Conservation (phyloP, 2,113 vertebrate genomes). For the Tauraco erythrolophus region DNA sequence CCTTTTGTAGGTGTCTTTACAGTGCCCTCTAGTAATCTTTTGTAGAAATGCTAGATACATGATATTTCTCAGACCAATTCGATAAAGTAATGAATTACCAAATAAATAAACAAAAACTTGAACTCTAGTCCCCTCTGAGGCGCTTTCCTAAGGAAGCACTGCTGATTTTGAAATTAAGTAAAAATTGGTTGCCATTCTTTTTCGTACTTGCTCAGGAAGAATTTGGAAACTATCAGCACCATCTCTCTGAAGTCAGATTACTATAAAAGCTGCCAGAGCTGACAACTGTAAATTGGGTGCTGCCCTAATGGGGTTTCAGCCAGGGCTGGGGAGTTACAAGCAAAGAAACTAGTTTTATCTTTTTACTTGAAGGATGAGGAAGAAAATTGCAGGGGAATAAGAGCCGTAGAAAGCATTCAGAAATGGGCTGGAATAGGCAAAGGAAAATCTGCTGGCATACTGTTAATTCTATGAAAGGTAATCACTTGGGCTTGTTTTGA, state of each 20-base stretch:
- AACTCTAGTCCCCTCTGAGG: not conserved
- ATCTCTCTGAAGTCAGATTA: not conserved
- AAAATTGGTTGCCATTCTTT: not conserved
- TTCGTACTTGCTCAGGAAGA: not conserved
- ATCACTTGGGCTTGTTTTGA: not conserved
- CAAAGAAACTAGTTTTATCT: not conserved
- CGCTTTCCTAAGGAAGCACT: not conserved
- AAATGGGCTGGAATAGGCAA: not conserved
- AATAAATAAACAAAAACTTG: not conserved
- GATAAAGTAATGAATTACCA: not conserved
- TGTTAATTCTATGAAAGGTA: not conserved
- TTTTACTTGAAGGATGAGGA: not conserved
- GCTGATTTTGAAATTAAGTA: not conserved
- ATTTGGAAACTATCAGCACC: not conserved
- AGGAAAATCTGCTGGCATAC: not conserved
- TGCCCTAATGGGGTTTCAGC: not conserved
- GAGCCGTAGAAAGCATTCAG: not conserved
- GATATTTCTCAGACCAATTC: not conserved
- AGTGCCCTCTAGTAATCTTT: conserved; percentile 60
- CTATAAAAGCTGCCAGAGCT: not conserved
- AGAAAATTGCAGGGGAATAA: not conserved
- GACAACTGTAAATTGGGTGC: not conserved
- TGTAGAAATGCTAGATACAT: conserved; percentile 22
- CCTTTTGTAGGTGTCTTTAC: conserved; percentile 30
- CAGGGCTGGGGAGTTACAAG: not conserved